phyloP scores from a whole-genome alignment of 2,113 vertebrate species.

The Falco punctatus region DNA sequence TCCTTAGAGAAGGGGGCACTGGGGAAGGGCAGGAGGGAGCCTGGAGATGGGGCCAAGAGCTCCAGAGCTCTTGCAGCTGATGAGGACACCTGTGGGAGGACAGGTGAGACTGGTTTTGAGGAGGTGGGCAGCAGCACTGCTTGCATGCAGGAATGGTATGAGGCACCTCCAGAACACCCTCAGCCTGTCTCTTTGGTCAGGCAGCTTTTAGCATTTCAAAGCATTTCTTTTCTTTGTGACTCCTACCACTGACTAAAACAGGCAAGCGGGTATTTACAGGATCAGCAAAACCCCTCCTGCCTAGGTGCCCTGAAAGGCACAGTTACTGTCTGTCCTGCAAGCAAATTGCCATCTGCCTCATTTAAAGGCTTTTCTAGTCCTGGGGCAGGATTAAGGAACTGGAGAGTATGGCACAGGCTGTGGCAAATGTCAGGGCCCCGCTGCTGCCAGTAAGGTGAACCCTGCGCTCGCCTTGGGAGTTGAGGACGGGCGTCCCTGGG shows the following conservation, averaged over 20 bases:
- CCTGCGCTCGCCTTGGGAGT: not conserved
- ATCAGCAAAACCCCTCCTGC: constrained; percentile 10
- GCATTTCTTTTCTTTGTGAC: constrained; percentile 3
- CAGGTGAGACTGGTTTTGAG: not conserved
- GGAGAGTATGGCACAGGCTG: not conserved
- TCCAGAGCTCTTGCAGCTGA: not conserved
- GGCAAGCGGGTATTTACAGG: not conserved
- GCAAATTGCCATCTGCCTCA: not conserved
- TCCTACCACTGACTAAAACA: constrained; percentile 1
- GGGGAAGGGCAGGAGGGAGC: not conserved
- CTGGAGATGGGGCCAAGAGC: not conserved
- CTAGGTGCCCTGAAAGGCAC: not conserved
- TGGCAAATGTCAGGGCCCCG: not conserved
- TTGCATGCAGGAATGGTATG: not conserved
- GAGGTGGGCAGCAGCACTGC: not conserved
- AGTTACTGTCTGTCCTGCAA: not conserved
- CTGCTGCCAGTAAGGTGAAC: not conserved
- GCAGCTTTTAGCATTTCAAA: constrained; percentile 63
- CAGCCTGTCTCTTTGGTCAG: not conserved
- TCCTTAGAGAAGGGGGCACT: not conserved
- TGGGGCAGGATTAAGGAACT: not conserved
- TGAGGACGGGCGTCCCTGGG: not conserved
- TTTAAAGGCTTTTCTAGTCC: not conserved
- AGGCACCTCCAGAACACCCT: not conserved
- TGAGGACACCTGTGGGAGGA: not conserved